Percentiles rank a stretch among this genome's conserved stretches.
These are phyloP conservation scores for Zaprionus tsacasi DNA, from an alignment of 1,140 invertebrate genomes.

Conservation along the genomic window DNA sequence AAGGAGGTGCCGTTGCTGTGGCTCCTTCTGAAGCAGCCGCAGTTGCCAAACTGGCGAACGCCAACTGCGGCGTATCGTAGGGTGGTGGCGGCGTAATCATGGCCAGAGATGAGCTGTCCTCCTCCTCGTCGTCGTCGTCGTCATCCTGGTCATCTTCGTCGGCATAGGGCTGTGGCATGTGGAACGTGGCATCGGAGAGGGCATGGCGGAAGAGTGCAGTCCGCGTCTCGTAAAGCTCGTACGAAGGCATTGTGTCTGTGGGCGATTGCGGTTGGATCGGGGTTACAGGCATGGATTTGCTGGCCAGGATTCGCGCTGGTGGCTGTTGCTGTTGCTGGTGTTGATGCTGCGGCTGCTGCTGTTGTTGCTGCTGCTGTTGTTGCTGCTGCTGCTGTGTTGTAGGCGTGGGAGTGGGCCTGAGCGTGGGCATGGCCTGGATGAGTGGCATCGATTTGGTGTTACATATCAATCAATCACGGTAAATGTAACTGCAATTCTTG, in stretches of 20 bases:
- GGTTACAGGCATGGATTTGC: slow-evolving; percentile 79
- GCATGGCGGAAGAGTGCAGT: slow-evolving; percentile 35
- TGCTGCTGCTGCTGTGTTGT: slow-evolving; percentile 27
- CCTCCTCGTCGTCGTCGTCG: slow-evolving; percentile 51
- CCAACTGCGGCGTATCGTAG: slow-evolving; percentile 70
- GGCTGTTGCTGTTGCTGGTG: slow-evolving; percentile 19
- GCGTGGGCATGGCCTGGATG: slow-evolving; percentile 70
- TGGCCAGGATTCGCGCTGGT: slow-evolving; percentile 25
- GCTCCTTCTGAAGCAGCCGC: slow-evolving; percentile 21
- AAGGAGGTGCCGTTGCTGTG: slow-evolving; percentile 55
- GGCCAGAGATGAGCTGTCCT: slow-evolving; percentile 75
- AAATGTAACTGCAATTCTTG: slow-evolving; percentile 84
- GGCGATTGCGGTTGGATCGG: slow-evolving; percentile 77
- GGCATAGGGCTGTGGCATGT: slow-evolving; percentile 20
- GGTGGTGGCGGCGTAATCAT: slow-evolving; percentile 82
- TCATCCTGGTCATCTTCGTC: slow-evolving; percentile 25
- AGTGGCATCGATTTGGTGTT: slow-evolving; percentile 84
- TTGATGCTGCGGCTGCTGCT: slow-evolving; percentile 23
- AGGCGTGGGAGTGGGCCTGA: slow-evolving; percentile 51
- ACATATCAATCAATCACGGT: slow-evolving; percentile 84
- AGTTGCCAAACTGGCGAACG: slow-evolving; percentile 1
- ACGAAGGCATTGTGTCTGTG: slow-evolving; percentile 64
- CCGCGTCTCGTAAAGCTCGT: slow-evolving; percentile 63
- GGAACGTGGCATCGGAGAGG: slow-evolving; percentile 51
- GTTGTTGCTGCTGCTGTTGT: slow-evolving; percentile 27